Conservation (phyloP, 2,113 vertebrate genomes). For the Salvator merianae region DNA sequence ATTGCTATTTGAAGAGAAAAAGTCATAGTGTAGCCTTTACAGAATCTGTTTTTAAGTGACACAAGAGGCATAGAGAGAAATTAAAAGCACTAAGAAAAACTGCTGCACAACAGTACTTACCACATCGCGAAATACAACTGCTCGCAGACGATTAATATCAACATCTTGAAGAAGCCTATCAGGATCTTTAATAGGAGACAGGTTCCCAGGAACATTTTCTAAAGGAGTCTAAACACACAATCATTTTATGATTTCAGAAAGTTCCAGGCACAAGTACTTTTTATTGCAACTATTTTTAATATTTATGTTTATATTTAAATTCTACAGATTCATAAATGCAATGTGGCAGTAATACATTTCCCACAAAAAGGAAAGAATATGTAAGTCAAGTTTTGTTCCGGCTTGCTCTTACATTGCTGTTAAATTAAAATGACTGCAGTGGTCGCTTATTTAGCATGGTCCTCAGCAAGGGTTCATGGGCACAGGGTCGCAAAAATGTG, state of each 20-base stretch:
- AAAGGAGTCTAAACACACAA: slow-evolving; percentile 80
- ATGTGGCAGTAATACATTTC: not conserved
- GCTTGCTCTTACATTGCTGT: not conserved
- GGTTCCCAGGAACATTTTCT: slow-evolving; percentile 86
- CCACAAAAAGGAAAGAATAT: not conserved
- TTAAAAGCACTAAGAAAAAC: slow-evolving; percentile 28
- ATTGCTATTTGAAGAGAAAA: not conserved
- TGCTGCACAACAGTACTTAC: slow-evolving; percentile 75
- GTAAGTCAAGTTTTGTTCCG: not conserved
- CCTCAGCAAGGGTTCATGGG: no score
- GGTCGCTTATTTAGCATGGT: not conserved
- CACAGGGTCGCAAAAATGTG: no score
- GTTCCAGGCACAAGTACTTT: slow-evolving; percentile 3
- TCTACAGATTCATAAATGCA: not conserved
- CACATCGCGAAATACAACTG: slow-evolving; percentile 96
- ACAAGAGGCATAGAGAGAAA: not conserved
- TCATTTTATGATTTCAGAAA: slow-evolving; percentile 25
- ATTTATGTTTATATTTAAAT: not conserved
- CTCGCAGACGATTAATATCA: slow-evolving; percentile 94
- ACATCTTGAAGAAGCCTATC: slow-evolving; percentile 96
- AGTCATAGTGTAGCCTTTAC: not conserved
- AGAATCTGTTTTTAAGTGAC: not conserved
- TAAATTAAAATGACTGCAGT: not conserved
- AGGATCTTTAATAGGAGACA: slow-evolving; percentile 93
- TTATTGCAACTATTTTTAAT: not conserved